Evolutionary conservation across 2,888 invertebrate species (phyloP), one percentile per base, ranked within the genome.

Genomic region (Hymenopus coronatus): DNA sequence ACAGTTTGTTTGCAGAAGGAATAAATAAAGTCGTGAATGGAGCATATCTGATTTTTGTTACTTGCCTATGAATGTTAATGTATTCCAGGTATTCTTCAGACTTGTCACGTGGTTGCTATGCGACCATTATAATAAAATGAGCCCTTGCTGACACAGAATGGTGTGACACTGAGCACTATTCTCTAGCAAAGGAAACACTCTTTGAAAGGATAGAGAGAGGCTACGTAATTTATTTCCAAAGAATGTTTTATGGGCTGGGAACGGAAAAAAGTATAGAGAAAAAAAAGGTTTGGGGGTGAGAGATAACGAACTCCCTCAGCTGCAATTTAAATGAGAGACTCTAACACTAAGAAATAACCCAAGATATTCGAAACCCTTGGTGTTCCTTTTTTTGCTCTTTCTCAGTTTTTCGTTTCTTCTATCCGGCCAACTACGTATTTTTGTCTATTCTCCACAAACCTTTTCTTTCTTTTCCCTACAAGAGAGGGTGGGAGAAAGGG

Each of bases 301-400:
- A 70, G 54, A 70, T 70, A 70, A 70, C 54, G 33, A 84, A 86
- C 70, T 86, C 86, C 81, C 70, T 86, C 54, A 27, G 54, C 86
- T 86, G 86, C 86, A 86, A 81, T 86, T 86, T 86, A 86, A 86
- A 86, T 86, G 86, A 86, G 86, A 86, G 28, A 81, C 28, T 4
- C 81, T 25, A 85, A 54, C 54, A 86, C 28, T 86, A 81, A 86
- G 86, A 86, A 81, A 86, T 28, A 81, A 70, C 54, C 54, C 54
- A 70, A 70, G 54, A 70, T 70, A 70, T 70, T 70, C 54, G 54
- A 70, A 70, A 70, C 20, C 25, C 54, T 70, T 25, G 20, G 54
- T 70, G 25, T 12, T 40, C 40, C 40, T 40, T 6, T 54, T 54
- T 54, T 1, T 54, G 54, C 54, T 54, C 25, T 15, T 70, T 70